phyloP scores from a whole-genome alignment of 2,888 invertebrate genomes.

The Cheilosia vernalis region DNA sequence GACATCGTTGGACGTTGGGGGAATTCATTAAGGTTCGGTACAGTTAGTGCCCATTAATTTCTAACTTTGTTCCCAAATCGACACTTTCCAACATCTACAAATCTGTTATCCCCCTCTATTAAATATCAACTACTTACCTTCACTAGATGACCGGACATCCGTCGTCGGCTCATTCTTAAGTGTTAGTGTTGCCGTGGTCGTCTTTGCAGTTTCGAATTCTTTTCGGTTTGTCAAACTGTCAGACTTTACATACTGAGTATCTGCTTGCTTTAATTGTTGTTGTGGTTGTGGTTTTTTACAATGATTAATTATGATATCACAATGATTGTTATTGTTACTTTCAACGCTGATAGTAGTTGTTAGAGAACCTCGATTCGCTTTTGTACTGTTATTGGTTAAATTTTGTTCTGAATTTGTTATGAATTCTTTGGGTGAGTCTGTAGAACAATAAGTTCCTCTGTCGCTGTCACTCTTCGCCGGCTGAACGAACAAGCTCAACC shows the following conservation, averaged over 20 bases:
- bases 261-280: slow-evolving; percentile 48
- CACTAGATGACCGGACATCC: slow-evolving; percentile 44
- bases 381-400: slow-evolving; percentile 64
- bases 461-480: slow-evolving; percentile 53
- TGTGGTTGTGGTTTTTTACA: slow-evolving; percentile 77
- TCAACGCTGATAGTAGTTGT: slow-evolving; percentile 56
- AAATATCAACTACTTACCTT: slow-evolving; percentile 51
- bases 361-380: slow-evolving; percentile 40
- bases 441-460: slow-evolving; percentile 12
- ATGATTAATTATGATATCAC: slow-evolving; percentile 76
- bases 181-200: slow-evolving; percentile 51
- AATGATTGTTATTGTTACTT: slow-evolving; percentile 46
- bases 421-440: slow-evolving; percentile 59
- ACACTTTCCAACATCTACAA: slow-evolving; percentile 3
- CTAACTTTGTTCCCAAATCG: background rate
- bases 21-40: too few species aligned
- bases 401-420: slow-evolving; percentile 62
- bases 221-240: slow-evolving; percentile 47
- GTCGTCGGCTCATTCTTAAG: slow-evolving; percentile 50
- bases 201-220: slow-evolving; percentile 38
- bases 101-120: background rate
- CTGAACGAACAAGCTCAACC: slow-evolving; percentile 81
- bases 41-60: background rate
- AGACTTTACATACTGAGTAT: slow-evolving; percentile 35
- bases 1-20: too few species aligned